These are phyloP conservation scores for Scomberomorus guttatus DNA, from an alignment of 2,797 vertebrate species.

Conservation along the genomic window DNA sequence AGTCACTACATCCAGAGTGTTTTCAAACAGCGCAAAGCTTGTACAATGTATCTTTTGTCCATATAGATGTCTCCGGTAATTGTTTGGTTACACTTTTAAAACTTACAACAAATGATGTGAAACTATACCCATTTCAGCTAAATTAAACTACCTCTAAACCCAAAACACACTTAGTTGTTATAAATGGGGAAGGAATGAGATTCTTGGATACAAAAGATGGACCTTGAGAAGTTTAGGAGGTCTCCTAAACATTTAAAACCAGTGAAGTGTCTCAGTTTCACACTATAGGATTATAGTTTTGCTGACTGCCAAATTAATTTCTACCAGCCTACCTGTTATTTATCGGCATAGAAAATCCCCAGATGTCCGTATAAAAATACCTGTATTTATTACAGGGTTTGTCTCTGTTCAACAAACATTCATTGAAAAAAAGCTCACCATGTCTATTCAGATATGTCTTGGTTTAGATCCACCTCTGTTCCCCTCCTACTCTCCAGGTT, in stretches of 20 bases:
- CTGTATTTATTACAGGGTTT: neutral
- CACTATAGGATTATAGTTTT: neutral
- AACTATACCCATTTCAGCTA: neutral
- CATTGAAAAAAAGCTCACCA: neutral
- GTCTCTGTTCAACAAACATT: neutral
- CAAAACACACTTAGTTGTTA: neutral
- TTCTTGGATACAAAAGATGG: neutral
- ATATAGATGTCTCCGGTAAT: neutral
- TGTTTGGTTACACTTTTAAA: neutral
- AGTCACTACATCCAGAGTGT: neutral
- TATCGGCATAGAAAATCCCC: neutral
- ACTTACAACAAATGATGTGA: neutral
- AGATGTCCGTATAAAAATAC: neutral
- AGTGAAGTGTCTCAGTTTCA: neutral
- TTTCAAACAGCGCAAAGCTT: slow-evolving; percentile 1
- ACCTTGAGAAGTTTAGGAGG: neutral
- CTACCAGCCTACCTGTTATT: neutral
- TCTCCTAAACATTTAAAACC: neutral
- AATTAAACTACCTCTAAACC: neutral
- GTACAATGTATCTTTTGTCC: neutral
- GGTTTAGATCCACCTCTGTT: slow-evolving; percentile 17
- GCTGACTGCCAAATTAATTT: neutral
- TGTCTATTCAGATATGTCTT: neutral
- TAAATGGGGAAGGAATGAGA: neutral
- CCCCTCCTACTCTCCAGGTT: slow-evolving; percentile 20